Base-by-base conservation (phyloP, 2,113 vertebrate genomes). In the Trichechus manatus region DNA sequence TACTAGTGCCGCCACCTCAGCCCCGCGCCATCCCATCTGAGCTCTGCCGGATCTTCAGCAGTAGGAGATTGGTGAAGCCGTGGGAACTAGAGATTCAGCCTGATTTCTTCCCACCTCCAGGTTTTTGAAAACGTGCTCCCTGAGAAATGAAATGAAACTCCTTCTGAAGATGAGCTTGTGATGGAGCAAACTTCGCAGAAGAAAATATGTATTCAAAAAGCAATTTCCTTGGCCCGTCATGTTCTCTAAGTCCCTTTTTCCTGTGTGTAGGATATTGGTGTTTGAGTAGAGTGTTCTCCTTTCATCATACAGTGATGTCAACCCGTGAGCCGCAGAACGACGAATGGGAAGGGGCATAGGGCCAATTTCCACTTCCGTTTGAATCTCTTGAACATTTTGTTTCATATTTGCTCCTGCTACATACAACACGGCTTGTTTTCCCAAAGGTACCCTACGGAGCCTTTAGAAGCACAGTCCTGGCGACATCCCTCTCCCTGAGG, bases 141-240 rank as follows among this genome's bases (percentile, higher is more conserved):
- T 0, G 6, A 92, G 93, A 96, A 96, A 95, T 87, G 72, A 92
- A 86, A 94, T 93, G 56, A 93, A 95, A 93, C 27, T 63, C 87
- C 81, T 96, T 96, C 83, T 92, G 64, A 87, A 90, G 88, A 72
- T 15, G 7, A 92, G 47, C 53, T 50, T 66, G 56, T 79, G 93
- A 75, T 42, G 59, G 39, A 88, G 64, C 83, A 85, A 92, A 91
- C 92, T 85, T 94, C 0, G 0, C 63, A 81, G 93, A 95, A 47
- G 80, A 66, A 96, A 94, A 81, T 61, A 70, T 97, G 95, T 92
- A 97, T 88, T 96, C 95, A 90, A 77, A 97, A 97, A 94, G 92
- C 97, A 97, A 92, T 97, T 95, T 97, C 78, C 75, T 89, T 84
- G 64, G 97, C 89, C 47, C 56, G 93, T 59, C 56, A 20, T 44